Evolutionary conservation across 2,113 vertebrate species (phyloP).

Genomic region (Murina feae): DNA sequence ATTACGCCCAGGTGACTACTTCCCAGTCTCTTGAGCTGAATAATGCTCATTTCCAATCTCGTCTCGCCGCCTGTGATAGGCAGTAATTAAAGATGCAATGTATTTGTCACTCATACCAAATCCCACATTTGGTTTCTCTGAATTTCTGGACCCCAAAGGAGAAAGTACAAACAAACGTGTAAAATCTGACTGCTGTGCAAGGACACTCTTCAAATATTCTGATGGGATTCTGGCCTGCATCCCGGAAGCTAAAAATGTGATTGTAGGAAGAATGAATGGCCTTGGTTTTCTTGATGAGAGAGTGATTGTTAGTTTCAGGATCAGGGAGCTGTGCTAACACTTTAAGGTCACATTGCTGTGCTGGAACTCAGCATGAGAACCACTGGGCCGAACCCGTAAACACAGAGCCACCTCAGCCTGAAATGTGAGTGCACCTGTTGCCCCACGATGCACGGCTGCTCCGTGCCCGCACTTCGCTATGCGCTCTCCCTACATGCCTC

Average conservation of each 20-base stretch:
- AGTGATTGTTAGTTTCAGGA: background rate
- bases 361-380: background rate
- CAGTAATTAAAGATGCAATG: conserved; percentile 51
- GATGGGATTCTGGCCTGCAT: background rate
- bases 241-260: background rate
- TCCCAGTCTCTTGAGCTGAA: conserved; percentile 47
- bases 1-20: conserved; percentile 49
- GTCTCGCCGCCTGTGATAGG: conserved; percentile 40
- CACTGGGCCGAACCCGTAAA: rapidly evolving
- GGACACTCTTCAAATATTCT: too few relatives aligned
- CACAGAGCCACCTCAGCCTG: background rate
- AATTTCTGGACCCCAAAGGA: background rate
- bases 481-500: too few relatives aligned
- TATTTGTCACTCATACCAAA: conserved; percentile 64
- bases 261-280: background rate
- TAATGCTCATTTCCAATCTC: conserved; percentile 49
- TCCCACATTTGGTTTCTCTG: conserved; percentile 57
- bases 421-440: too few relatives aligned
- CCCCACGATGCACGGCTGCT: background rate
- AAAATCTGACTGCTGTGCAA: background rate
- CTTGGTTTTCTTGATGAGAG: background rate
- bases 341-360: rapidly evolving
- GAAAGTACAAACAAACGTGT: background rate
- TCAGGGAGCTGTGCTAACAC: rapidly evolving
- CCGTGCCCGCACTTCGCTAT: background rate